These are phyloP conservation scores for Congeria kusceri DNA, from an alignment of 2,888 invertebrate species.

Conservation along the genomic window DNA sequence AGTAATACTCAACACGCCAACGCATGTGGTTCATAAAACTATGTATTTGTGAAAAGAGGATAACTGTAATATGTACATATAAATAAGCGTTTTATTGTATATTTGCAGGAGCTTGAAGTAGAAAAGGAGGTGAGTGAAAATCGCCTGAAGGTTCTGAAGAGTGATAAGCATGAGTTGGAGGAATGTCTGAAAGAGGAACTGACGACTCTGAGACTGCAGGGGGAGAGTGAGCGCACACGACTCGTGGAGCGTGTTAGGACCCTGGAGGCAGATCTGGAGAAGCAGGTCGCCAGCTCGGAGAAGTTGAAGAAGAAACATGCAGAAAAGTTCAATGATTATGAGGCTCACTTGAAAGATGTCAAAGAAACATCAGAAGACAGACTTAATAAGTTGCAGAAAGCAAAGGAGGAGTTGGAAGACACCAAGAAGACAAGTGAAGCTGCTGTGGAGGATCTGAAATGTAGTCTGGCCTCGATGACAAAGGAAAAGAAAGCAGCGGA, in stretches of 20 bases:
- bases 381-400: conserved; percentile 28
- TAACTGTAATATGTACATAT: too few species aligned
- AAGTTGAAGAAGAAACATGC: conserved; percentile 39
- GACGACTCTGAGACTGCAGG: background rate
- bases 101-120: conserved; percentile 62
- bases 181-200: background rate
- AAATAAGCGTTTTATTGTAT: background rate
- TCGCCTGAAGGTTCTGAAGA: conserved; percentile 13
- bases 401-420: conserved; percentile 41
- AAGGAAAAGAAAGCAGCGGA: conserved; percentile 54
- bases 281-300: conserved; percentile 15
- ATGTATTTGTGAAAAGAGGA: too few species aligned
- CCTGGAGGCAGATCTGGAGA: conserved; percentile 10
- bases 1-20: too few species aligned
- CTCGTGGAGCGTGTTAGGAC: background rate
- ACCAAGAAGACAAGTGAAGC: conserved; percentile 28
- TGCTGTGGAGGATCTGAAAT: conserved; percentile 45
- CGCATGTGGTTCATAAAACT: too few species aligned
- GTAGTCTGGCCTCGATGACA: conserved; percentile 21
- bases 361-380: conserved; percentile 33
- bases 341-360: conserved; percentile 46
- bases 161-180: background rate
- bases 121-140: conserved; percentile 55
- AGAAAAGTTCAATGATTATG: conserved; percentile 41
- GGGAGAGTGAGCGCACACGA: background rate